These are phyloP conservation scores for Idris sp. DNA, from an alignment of 1,140 invertebrate genomes.

Conservation along the genomic window DNA sequence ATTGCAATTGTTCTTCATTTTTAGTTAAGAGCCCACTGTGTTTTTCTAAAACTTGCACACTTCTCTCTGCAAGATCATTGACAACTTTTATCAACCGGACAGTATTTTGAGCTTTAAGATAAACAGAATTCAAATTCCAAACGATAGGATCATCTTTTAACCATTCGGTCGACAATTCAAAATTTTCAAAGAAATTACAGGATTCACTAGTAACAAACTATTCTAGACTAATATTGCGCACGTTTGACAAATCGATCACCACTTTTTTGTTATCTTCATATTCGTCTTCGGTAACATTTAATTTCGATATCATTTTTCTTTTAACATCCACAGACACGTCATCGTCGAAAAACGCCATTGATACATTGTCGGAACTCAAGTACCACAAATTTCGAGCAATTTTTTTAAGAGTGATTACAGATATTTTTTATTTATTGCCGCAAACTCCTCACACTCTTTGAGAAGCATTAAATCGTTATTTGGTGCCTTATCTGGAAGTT, in stretches of 20 bases:
- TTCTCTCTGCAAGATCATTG: conserved; percentile 1
- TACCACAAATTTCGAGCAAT: conserved; percentile 14
- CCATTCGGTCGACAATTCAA: not conserved
- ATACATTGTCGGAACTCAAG: conserved; percentile 13
- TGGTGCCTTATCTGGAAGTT: conserved; percentile 1
- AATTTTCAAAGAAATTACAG: not conserved
- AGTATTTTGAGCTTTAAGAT: too few relatives aligned
- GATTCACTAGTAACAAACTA: conserved; percentile 2
- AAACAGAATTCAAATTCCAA: too few relatives aligned
- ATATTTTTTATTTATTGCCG: conserved; percentile 17
- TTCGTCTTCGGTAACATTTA: conserved; percentile 10
- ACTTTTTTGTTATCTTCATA: not conserved
- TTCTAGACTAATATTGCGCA: too few relatives aligned
- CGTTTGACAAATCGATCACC: too few relatives aligned
- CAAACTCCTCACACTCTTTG: conserved; percentile 2
- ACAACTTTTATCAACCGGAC: too few relatives aligned
- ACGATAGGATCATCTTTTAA: too few relatives aligned
- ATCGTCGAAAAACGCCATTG: conserved; percentile 22
- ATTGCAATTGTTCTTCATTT: too few relatives aligned
- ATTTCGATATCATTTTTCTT: conserved; percentile 7
- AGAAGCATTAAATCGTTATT: conserved; percentile 1
- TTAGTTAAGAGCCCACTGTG: too few relatives aligned
- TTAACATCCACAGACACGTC: not conserved
- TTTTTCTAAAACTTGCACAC: too few relatives aligned
- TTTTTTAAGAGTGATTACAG: conserved; percentile 9